A percentile compares a stretch with the other conserved stretches of the same genome.
These are phyloP conservation scores for Zosterops hypoxanthus DNA, from an alignment of 2,113 vertebrate genomes.

Conservation along the genomic window DNA sequence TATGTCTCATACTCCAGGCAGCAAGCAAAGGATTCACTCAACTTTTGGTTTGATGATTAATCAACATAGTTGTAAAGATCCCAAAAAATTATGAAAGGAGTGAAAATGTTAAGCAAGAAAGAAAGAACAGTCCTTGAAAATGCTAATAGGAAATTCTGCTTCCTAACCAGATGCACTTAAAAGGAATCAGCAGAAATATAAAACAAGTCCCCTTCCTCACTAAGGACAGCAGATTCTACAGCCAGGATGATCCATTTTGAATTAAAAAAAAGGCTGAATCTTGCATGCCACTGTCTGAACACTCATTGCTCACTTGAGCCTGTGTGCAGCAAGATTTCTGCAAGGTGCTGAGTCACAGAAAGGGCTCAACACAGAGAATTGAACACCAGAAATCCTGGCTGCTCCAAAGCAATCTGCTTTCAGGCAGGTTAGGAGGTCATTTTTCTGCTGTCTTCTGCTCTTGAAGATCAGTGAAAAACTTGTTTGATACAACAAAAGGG, in stretches of 20 bases:
- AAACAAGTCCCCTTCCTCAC: not conserved
- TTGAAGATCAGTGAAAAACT: not conserved
- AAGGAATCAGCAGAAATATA: not conserved
- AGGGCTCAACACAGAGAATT: not conserved
- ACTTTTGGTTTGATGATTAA: conserved; percentile 61
- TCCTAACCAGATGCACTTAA: not conserved
- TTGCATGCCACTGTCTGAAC: not conserved
- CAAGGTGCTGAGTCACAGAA: not conserved
- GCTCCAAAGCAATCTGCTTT: not conserved
- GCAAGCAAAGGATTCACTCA: conserved; percentile 18
- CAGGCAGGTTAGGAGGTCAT: not conserved
- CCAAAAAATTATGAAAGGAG: conserved; percentile 22
- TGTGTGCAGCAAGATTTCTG: not conserved
- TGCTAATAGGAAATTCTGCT: not conserved
- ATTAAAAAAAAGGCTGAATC: not conserved
- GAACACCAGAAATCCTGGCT: not conserved
- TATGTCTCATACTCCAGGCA: conserved; percentile 2
- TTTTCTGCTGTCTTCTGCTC: not conserved
- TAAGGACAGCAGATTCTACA: not conserved
- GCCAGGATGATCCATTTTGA: not conserved
- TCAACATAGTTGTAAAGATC: conserved; percentile 39
- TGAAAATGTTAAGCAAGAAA: conserved; percentile 6
- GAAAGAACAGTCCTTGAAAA: not conserved
- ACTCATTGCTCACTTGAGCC: not conserved
- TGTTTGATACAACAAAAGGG: not conserved